phyloP scores from a whole-genome alignment of 2,888 invertebrate genomes.

The Rhamnusium bicolor region DNA sequence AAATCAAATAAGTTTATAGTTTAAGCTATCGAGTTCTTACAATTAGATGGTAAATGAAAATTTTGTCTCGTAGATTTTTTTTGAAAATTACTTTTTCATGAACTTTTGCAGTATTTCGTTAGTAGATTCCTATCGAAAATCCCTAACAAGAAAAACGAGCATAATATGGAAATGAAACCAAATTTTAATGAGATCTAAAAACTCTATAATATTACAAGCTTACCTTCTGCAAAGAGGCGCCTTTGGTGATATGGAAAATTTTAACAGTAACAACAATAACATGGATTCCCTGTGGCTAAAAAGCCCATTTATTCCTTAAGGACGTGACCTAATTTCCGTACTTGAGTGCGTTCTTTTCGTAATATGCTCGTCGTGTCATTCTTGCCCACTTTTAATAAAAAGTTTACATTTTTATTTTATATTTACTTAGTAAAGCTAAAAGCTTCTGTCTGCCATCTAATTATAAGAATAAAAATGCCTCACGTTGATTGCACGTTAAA shows the following conservation, averaged over 20 bases:
- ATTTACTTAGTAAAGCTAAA: conserved; percentile 3
- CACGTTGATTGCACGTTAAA: background rate
- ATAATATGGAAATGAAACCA: no score
- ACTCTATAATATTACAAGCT: no score
- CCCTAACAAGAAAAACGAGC: no score
- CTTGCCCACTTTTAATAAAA: conserved; percentile 25
- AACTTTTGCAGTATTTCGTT: no score
- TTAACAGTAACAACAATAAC: conserved; percentile 18
- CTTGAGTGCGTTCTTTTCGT: conserved; percentile 17
- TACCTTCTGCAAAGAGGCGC: background rate
- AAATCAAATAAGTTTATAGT: no score
- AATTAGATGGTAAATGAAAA: no score
- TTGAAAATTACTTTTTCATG: no score
- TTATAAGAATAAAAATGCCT: conserved; percentile 7
- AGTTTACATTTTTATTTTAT: conserved; percentile 19
- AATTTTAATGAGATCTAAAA: no score
- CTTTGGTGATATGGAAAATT: conserved; percentile 5
- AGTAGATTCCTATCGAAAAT: no score
- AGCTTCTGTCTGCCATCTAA: conserved; percentile 13
- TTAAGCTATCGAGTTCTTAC: no score
- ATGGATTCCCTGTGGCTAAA: conserved; percentile 19
- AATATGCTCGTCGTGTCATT: conserved; percentile 2
- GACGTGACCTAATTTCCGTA: conserved; percentile 32
- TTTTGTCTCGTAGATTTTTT: no score
- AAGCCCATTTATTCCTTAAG: conserved; percentile 28